Evolutionary conservation across 2,888 invertebrate genomes (phyloP), one percentile per base, ranked within the genome.

Genomic region (Agrotis puta): DNA sequence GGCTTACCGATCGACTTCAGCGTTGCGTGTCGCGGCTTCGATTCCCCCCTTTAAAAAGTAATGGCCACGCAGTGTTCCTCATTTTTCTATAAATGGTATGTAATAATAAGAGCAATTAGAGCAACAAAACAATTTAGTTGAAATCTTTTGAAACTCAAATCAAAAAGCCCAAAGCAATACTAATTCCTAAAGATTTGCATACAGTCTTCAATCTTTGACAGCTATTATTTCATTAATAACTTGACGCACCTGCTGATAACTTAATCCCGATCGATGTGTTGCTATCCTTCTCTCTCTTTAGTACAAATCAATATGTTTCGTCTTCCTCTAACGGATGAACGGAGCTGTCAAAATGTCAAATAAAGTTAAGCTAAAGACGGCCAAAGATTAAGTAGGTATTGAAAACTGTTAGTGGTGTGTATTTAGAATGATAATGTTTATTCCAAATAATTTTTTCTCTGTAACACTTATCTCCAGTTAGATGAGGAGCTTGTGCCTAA

Each of bases 311-410:
- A 84, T 85, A 84, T 79, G 63, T 81, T 70, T 70, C 70, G 61
- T 87, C 87, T 58, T 76, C 59, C 64, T 87, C 86, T 83, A 78
- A 73, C 72, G 84, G 77, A 76, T 84, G 68, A 81, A 68, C 77
- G 81, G 79, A 86, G 79, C 88, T 91, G 90, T 92, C 90, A 90
- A 91, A 90, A 89, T 71, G 89, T 91, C 90, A 90, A 91, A 91
- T 88, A 88, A 88, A 85, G 89, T 90, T 90, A 89, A 81, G 78
- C 75, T 79, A 65, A 75, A 82, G 68, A 62, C 43, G 70, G 64
- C 7, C 88, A 88, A 69, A 88, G 91, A 89, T 64, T 83, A 88
- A 64, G 58, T 83, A 88, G 59, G 58, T 22, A 47, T 0, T 6
- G 9, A 33, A 67, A n/a, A 27, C 3, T 62, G 63, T 3, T 24